A percentile compares a stretch with the other conserved stretches of the same genome.
These are phyloP conservation scores for Tragelaphus eurycerus DNA, from an alignment of 2,797 vertebrate genomes.

Conservation along the genomic window DNA sequence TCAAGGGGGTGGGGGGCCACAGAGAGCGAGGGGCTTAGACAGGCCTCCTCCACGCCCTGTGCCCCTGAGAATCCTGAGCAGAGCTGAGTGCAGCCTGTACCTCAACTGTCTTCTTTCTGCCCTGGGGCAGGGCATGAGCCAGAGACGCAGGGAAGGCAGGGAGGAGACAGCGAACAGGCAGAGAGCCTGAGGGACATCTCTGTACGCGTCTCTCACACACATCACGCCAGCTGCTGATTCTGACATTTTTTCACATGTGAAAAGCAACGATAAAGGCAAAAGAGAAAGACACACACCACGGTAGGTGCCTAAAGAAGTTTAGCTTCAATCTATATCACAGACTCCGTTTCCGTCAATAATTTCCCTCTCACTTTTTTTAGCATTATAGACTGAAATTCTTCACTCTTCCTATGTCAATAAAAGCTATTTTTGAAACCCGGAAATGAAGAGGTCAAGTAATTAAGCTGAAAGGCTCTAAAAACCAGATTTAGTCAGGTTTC, in stretches of 20 bases:
- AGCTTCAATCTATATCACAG: background rate
- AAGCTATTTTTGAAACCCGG: slow-evolving; percentile 27
- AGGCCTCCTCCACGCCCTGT: background rate
- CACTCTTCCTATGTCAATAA: slow-evolving; percentile 14
- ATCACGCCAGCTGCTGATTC: background rate
- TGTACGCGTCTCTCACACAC: background rate
- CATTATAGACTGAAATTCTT: background rate
- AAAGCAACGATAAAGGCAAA: background rate
- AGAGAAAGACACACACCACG: background rate
- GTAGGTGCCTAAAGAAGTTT: background rate
- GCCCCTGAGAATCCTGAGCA: background rate
- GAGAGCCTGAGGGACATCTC: background rate
- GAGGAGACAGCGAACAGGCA: background rate
- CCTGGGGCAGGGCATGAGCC: background rate
- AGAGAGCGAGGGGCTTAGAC: background rate
- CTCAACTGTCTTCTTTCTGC: background rate
- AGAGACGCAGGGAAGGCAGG: background rate
- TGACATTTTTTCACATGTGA: background rate
- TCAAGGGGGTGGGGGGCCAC: background rate
- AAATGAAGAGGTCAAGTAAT: slow-evolving; percentile 31
- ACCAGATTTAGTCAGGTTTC: background rate
- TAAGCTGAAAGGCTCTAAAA: slow-evolving; percentile 22
- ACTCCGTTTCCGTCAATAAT: background rate
- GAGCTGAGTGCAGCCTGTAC: background rate
- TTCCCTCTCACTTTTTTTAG: background rate